Evolutionary conservation across 2,888 invertebrate genomes (phyloP).

Genomic region (Mechanitis mazaeus): DNA sequence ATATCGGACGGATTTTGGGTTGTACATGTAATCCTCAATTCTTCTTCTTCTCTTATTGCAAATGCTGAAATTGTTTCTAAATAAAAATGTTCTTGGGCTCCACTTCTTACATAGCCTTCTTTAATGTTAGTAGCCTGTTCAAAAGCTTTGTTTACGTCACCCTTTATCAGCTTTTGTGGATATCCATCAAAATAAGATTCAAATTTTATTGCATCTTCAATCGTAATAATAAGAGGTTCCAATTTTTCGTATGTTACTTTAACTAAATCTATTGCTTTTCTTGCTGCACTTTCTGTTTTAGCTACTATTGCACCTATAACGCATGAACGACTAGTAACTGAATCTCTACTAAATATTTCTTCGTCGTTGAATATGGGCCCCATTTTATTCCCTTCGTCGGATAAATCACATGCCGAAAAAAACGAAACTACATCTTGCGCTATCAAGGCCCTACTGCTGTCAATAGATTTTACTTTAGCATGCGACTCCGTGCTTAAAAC

Average conservation of each 20-base stretch:
- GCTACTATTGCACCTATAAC: slow-evolving; percentile 87
- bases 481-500: slow-evolving; percentile 87
- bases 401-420: slow-evolving; percentile 85
- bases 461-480: slow-evolving; percentile 86
- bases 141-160: slow-evolving; percentile 82
- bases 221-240: slow-evolving; percentile 86
- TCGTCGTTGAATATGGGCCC: slow-evolving; percentile 88
- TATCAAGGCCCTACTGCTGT: slow-evolving; percentile 83
- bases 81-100: slow-evolving; percentile 94
- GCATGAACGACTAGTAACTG: slow-evolving; percentile 87
- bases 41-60: slow-evolving; percentile 85
- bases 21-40: slow-evolving; percentile 88
- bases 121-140: slow-evolving; percentile 79
- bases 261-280: slow-evolving; percentile 86
- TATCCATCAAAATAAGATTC: slow-evolving; percentile 79
- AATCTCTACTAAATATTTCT: slow-evolving; percentile 84
- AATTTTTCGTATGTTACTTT: slow-evolving; percentile 86
- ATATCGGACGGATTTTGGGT: slow-evolving; percentile 88
- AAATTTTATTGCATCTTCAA: slow-evolving; percentile 89
- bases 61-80: slow-evolving; percentile 84
- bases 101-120: slow-evolving; percentile 82
- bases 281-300: slow-evolving; percentile 84
- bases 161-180: slow-evolving; percentile 76
- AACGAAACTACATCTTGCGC: slow-evolving; percentile 87
- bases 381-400: slow-evolving; percentile 77